These are phyloP conservation scores for Graptemys geographica DNA, from an alignment of 2,797 vertebrate species.

Conservation along the genomic window DNA sequence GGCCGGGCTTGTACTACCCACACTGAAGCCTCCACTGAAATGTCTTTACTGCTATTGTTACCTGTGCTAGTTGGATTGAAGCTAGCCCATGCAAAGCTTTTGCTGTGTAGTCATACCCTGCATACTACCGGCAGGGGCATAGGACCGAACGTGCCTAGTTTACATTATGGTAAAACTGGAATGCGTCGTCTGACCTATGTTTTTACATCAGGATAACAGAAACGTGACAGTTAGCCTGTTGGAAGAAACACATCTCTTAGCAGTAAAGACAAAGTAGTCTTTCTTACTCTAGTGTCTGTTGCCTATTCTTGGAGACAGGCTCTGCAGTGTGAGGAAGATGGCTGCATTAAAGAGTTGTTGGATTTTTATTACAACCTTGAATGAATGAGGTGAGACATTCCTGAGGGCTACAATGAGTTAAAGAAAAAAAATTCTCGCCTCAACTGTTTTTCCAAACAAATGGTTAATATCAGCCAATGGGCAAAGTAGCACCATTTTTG, in stretches of 20 bases:
- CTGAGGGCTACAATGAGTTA: background rate
- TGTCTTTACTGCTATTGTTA: background rate
- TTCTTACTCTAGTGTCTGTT: background rate
- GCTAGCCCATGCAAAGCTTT: background rate
- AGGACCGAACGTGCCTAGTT: background rate
- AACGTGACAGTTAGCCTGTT: no score
- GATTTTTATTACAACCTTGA: background rate
- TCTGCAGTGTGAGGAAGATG: background rate
- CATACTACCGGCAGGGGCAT: background rate
- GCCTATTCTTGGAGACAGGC: background rate
- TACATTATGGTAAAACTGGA: background rate
- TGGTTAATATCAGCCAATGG: background rate
- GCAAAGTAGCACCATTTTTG: background rate
- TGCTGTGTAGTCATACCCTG: background rate
- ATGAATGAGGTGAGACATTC: background rate
- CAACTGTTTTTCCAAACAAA: background rate
- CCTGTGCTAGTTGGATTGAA: no score
- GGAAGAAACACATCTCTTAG: background rate
- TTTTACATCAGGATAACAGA: background rate
- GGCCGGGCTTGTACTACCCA: background rate
- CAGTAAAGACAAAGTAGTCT: background rate
- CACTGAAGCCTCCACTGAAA: background rate
- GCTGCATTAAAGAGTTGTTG: background rate
- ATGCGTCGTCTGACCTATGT: no score
- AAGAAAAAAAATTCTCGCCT: background rate